Evolutionary conservation across 2,888 invertebrate genomes (phyloP), one percentile per base, ranked within the genome.

Genomic region (Chorisops tibialis): DNA sequence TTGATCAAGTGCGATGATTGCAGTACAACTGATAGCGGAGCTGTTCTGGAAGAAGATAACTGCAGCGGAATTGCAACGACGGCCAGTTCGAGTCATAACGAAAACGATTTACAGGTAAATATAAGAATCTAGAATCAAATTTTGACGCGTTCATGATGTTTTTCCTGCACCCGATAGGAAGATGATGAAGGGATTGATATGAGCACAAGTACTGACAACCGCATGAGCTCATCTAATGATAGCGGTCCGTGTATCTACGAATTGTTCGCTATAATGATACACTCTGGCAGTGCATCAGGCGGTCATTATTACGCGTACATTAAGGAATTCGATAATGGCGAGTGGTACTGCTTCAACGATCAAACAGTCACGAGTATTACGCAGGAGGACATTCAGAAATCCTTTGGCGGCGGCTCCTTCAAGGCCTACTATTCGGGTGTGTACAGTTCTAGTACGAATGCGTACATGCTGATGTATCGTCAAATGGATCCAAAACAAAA

Each of bases 301-400:
- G 94, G 94, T 1, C 94, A 94, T 78, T 95, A 95, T 76, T 94
- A 91, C 76, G 93, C 92, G 1, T 93, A 93, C 72, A 91, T 94
- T 64, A 92, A 91, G 81, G 91, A 88, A 71, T 87, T 88, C 68
- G 82, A 82, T 64, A 85, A 82, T 59, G 83, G 85, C 63, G 83
- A 87, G 68, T 94, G 93, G 93, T 88, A 87, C 73, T 90, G 91
- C 72, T 94, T 93, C 74, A 93, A 94, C 75, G 94, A 94, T 78
- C 90, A 92, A 71, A 85, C 83, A 68, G 93, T 94, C 24, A 82
- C 84, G 38, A 80, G 83, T 87, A 87, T 91, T 47, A 89, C 88
- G 0, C 83, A 86, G 68, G 88, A 90, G 68, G 92, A 93, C 70
- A 90, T 93, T 62, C 82, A 85, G 68, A 89, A 87, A 75, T 89